Percentiles rank a stretch among this genome's conserved stretches.
These are phyloP conservation scores for Pristionchus maxplancki DNA, from an alignment of 2,888 invertebrate species.

Conservation along the genomic window DNA sequence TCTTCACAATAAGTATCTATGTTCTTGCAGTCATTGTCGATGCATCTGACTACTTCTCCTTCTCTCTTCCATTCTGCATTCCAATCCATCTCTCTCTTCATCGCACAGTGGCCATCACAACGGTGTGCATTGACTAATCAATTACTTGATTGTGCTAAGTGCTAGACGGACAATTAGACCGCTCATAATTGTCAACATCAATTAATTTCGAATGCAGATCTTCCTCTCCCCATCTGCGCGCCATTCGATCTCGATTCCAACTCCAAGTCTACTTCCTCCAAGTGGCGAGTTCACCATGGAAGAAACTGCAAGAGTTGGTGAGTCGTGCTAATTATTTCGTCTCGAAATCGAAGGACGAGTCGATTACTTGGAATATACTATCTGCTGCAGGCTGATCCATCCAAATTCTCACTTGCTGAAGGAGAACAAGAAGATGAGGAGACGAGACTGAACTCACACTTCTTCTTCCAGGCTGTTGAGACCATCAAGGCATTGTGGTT, in stretches of 20 bases:
- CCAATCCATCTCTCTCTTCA: slow-evolving; percentile 27
- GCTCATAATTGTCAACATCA: no score
- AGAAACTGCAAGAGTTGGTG: slow-evolving; percentile 48
- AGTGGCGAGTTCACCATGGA: slow-evolving; percentile 48
- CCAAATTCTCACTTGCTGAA: slow-evolving; percentile 19
- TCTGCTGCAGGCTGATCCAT: slow-evolving; percentile 38
- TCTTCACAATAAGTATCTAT: not conserved
- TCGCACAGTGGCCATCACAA: slow-evolving; percentile 46
- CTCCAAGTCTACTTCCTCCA: slow-evolving; percentile 64
- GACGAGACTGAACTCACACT: not conserved
- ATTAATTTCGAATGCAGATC: no score
- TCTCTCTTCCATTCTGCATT: slow-evolving; percentile 48
- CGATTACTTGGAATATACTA: no score
- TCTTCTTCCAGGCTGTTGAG: slow-evolving; percentile 6
- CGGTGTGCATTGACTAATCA: not conserved
- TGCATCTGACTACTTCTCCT: slow-evolving; percentile 45
- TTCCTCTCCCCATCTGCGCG: slow-evolving; percentile 36
- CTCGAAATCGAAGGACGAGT: no score
- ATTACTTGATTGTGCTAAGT: not conserved
- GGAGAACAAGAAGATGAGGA: slow-evolving; percentile 44
- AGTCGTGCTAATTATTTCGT: not conserved
- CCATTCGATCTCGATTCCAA: slow-evolving; percentile 70
- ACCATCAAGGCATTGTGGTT: slow-evolving; percentile 21
- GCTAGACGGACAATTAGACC: no score
- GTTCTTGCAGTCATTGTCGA: slow-evolving; percentile 13